A percentile compares a stretch with the other conserved stretches of the same genome.
phyloP scores from a whole-genome alignment of 1,140 invertebrate genomes.

The Macrocentrus cingulum region DNA sequence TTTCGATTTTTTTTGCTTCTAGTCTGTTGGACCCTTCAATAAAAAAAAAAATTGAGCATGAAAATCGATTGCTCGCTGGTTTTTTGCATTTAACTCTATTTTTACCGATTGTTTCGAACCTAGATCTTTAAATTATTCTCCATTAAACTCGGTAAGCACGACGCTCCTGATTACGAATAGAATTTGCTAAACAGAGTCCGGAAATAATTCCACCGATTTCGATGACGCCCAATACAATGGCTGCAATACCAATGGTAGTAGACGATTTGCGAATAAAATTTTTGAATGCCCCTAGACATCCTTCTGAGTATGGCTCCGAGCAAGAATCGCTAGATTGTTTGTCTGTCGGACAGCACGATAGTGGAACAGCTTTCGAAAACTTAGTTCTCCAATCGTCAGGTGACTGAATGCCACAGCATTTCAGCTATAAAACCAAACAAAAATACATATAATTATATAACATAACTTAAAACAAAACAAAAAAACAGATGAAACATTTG shows the following conservation, averaged over 20 bases:
- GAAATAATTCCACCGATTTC: constrained; percentile 83
- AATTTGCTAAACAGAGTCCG: constrained; percentile 78
- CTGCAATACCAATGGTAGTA: constrained; percentile 64
- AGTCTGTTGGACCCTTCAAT: too few species aligned
- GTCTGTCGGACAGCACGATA: constrained; percentile 33
- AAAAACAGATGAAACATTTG: too few species aligned
- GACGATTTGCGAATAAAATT: constrained; percentile 57
- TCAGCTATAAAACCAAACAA: constrained; percentile 50
- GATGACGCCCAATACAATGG: constrained; percentile 68
- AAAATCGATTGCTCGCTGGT: too few species aligned
- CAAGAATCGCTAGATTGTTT: not conserved
- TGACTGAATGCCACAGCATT: constrained; percentile 66
- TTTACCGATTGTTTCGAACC: too few species aligned
- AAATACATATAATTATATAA: too few species aligned
- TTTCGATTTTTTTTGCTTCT: too few species aligned
- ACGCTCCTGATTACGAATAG: constrained; percentile 69
- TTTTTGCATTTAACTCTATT: too few species aligned
- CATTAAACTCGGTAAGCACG: constrained; percentile 54
- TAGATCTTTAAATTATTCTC: not conserved
- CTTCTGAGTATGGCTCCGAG: constrained; percentile 36
- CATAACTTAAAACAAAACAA: not conserved
- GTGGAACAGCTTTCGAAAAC: constrained; percentile 49
- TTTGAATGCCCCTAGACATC: constrained; percentile 54
- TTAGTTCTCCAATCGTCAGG: constrained; percentile 52
- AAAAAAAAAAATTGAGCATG: too few species aligned